Conservation (phyloP, 1,140 invertebrate genomes). For the Odontomachus brunneus region DNA sequence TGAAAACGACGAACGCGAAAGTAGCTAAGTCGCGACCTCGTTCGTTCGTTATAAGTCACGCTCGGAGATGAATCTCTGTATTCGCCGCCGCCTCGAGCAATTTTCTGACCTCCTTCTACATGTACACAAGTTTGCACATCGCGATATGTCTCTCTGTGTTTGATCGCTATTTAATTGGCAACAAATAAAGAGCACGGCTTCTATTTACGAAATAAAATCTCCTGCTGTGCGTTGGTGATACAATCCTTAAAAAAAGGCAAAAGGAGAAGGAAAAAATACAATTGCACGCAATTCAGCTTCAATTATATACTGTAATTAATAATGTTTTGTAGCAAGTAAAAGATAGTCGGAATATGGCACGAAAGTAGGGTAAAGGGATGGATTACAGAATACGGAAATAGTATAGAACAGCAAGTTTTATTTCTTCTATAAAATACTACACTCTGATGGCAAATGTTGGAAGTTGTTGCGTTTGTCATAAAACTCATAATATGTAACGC, state of each 20-base stretch:
- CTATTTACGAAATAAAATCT: no score
- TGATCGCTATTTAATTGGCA: no score
- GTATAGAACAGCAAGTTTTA: no score
- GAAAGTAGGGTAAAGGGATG: no score
- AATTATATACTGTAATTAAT: background rate
- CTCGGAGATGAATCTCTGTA: conserved; percentile 3
- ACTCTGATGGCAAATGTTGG: no score
- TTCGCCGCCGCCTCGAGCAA: background rate
- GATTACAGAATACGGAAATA: no score
- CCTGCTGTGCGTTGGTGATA: no score
- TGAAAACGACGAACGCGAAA: conserved; percentile 37
- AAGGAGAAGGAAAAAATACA: background rate
- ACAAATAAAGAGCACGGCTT: no score
- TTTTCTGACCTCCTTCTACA: background rate
- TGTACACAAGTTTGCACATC: background rate
- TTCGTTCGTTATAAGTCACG: conserved; percentile 31
- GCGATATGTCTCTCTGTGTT: no score
- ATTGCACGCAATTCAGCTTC: background rate
- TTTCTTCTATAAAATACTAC: no score
- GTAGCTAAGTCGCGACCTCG: conserved; percentile 40
- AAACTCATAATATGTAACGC: no score
- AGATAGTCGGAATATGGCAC: background rate
- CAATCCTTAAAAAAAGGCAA: background rate
- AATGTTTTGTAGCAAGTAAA: background rate
- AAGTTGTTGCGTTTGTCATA: no score